These are phyloP conservation scores for Anagrus nilaparvatae DNA, from an alignment of 1,140 invertebrate genomes.

Conservation along the genomic window DNA sequence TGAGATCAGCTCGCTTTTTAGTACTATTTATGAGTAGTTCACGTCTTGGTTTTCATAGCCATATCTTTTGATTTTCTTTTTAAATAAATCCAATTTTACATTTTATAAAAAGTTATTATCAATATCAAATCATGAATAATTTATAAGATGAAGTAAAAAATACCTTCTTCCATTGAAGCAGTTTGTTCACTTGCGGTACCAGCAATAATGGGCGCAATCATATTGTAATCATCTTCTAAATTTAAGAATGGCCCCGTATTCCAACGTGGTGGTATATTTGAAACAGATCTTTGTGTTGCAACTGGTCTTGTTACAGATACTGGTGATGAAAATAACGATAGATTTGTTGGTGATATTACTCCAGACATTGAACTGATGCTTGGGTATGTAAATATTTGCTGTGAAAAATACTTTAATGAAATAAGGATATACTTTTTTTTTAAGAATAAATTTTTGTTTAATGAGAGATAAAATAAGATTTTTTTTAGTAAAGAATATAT, in stretches of 20 bases:
- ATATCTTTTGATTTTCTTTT: no score
- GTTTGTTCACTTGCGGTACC: conserved; percentile 38
- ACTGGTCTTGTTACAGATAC: conserved; percentile 60
- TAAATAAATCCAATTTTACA: background rate
- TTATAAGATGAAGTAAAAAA: no score
- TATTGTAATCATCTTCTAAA: conserved; percentile 87
- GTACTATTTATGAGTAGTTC: no score
- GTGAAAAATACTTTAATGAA: no score
- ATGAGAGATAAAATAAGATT: no score
- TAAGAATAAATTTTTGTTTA: no score
- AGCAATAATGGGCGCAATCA: conserved; percentile 51
- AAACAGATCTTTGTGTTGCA: conserved; percentile 40
- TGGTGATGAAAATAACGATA: conserved; percentile 77
- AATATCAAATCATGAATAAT: conserved; percentile 9
- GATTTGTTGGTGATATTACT: conserved; percentile 82
- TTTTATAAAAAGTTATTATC: background rate
- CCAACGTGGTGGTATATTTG: conserved; percentile 69
- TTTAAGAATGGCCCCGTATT: conserved; percentile 74
- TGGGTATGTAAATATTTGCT: conserved; percentile 83
- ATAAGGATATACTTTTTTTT: no score
- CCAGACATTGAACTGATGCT: conserved; percentile 72
- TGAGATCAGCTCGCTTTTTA: no score
- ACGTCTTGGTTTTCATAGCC: no score
- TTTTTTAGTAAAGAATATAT: conserved; percentile 2
- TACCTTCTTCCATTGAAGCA: conserved; percentile 39